Percentiles rank a stretch among this genome's conserved stretches.
phyloP scores from a whole-genome alignment of 2,797 vertebrate genomes.

The Macropus fuliginosus region DNA sequence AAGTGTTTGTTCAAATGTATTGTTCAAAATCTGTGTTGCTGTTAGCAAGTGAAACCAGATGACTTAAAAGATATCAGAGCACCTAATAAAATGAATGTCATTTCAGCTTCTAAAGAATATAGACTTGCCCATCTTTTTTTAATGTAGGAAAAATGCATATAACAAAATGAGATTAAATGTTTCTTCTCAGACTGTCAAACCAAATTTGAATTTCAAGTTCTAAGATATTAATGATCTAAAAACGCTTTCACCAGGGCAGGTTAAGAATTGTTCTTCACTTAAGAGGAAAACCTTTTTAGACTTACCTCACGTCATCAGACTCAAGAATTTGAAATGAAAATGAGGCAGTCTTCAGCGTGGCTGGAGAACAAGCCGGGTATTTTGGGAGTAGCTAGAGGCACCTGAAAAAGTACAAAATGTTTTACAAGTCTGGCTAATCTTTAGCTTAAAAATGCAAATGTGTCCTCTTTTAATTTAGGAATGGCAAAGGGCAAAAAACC shows the following conservation, averaged over 20 bases:
- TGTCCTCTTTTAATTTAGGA: conserved; percentile 4
- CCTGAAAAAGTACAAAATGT: conserved; percentile 50
- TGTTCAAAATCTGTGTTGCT: not conserved
- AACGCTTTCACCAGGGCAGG: not conserved
- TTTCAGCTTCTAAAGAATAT: not conserved
- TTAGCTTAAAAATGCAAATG: conserved; percentile 31
- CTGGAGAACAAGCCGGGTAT: conserved; percentile 15
- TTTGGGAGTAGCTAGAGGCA: conserved; percentile 10
- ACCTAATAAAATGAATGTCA: not conserved
- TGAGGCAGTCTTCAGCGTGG: conserved; percentile 38
- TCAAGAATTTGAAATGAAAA: not conserved
- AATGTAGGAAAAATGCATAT: not conserved
- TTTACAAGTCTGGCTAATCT: conserved; percentile 25
- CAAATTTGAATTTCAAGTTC: not conserved
- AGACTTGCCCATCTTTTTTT: not conserved
- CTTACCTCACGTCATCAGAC: conserved; percentile 20
- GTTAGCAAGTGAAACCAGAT: not conserved
- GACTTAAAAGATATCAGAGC: not conserved
- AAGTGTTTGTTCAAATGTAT: not conserved
- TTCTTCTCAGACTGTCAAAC: not conserved
- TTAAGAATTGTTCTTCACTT: not conserved
- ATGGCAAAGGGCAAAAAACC: conserved; percentile 32
- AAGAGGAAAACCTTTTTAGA: not conserved
- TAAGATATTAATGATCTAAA: not conserved
- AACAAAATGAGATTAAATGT: not conserved